Conservation (phyloP, 2,113 vertebrate genomes). For the Tursiops truncatus region DNA sequence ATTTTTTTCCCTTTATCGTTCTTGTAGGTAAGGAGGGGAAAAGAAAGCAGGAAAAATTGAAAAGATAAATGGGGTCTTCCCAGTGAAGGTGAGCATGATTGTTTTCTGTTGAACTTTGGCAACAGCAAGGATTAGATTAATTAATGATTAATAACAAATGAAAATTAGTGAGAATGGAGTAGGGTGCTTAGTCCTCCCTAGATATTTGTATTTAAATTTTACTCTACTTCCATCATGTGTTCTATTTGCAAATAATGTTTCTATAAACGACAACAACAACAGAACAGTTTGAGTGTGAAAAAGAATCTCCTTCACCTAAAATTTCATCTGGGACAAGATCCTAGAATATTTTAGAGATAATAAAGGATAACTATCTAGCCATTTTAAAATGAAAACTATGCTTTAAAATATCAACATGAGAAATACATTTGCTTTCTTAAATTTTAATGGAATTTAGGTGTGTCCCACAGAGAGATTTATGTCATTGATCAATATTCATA, state of each 20-base stretch:
- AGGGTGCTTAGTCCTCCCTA: not conserved
- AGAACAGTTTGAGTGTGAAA: not conserved
- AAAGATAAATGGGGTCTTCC: conserved; percentile 25
- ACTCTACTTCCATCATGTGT: not conserved
- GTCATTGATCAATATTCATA: not conserved
- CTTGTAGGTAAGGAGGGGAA: conserved; percentile 39
- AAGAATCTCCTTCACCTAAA: not conserved
- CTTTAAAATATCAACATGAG: not conserved
- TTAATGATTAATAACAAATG: conserved; percentile 6
- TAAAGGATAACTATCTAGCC: not conserved
- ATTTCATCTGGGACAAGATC: not conserved
- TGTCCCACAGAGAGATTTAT: not conserved
- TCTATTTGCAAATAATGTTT: not conserved
- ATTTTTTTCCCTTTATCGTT: conserved; percentile 9
- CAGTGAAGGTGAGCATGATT: conserved; percentile 38
- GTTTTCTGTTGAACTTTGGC: conserved; percentile 48
- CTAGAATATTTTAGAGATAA: conserved; percentile 1
- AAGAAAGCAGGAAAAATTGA: conserved; percentile 33
- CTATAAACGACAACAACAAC: not conserved
- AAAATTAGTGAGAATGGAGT: not conserved
- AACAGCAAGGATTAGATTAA: not conserved
- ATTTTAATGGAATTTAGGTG: not conserved
- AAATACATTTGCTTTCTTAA: not conserved
- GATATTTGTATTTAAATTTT: conserved; percentile 42
- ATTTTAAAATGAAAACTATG: not conserved